A percentile compares a stretch with the other conserved stretches of the same genome.
Evolutionary conservation across 1,140 invertebrate genomes (phyloP).

Genomic region (Ylistrum balloti): DNA sequence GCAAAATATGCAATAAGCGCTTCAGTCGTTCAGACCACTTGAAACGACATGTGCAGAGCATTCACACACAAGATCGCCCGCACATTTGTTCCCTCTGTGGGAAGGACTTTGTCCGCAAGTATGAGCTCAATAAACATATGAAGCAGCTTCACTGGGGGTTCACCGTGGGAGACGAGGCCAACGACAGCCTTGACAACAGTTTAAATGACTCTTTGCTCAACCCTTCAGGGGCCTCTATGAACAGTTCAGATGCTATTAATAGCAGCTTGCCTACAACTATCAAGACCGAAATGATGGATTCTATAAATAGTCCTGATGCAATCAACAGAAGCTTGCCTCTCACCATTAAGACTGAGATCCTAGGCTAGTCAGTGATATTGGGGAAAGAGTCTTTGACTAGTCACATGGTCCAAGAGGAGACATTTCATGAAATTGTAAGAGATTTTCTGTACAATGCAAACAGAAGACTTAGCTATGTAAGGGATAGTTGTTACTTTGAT

Average conservation of each 20-base stretch:
- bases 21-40: constrained; percentile 75
- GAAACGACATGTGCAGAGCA: constrained; percentile 73
- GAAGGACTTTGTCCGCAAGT: constrained; percentile 75
- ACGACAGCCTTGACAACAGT: constrained; percentile 30
- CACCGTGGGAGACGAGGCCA: constrained; percentile 54
- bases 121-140: constrained; percentile 75
- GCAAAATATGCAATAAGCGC: constrained; percentile 71
- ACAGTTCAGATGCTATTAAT: constrained; percentile 14
- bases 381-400: background rate
- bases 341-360: background rate
- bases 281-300: background rate
- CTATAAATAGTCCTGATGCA: constrained; percentile 13
- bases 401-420: constrained; percentile 22
- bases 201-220: constrained; percentile 19
- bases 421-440: background rate
- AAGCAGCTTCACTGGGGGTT: constrained; percentile 62
- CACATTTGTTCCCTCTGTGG: constrained; percentile 72
- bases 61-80: constrained; percentile 70
- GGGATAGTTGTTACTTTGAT: background rate
- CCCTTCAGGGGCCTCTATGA: constrained; percentile 13
- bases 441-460: background rate
- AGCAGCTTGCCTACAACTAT: constrained; percentile 30
- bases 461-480: background rate
- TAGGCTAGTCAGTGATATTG: background rate
- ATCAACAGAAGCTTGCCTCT: constrained; percentile 33